phyloP scores from a whole-genome alignment of 1,140 invertebrate genomes.

The Eulimnadia texana region DNA sequence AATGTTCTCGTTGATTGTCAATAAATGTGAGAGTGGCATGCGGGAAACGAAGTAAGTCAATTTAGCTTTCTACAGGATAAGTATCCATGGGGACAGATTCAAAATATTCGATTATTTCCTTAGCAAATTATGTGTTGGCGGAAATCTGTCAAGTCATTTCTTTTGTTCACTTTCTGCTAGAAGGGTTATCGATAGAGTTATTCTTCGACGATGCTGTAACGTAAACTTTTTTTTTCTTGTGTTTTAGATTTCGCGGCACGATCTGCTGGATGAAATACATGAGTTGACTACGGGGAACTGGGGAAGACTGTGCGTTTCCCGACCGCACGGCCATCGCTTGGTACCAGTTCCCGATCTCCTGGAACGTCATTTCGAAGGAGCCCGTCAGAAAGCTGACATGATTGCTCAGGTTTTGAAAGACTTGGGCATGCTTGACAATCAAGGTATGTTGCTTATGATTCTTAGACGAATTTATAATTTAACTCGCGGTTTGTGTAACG shows the following conservation, averaged over 20 bases:
- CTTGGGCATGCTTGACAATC: conserved; percentile 44
- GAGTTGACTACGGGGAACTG: conserved; percentile 51
- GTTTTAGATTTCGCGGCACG: too few species aligned
- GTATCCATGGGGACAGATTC: too few species aligned
- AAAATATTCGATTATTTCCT: too few species aligned
- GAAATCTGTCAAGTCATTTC: too few species aligned
- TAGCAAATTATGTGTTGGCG: too few species aligned
- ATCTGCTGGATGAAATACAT: conserved; percentile 36
- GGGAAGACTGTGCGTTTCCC: conserved; percentile 51
- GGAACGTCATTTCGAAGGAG: conserved; percentile 42
- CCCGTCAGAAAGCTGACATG: conserved; percentile 53
- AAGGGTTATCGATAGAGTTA: background rate
- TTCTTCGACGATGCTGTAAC: background rate
- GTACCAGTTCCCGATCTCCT: conserved; percentile 41
- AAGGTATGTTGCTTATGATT: conserved; percentile 32
- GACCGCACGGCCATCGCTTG: conserved; percentile 45
- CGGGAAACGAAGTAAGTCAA: too few species aligned
- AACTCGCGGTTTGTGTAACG: background rate
- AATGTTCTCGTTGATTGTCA: too few species aligned
- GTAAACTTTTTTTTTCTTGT: too few species aligned
- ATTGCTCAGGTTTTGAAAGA: conserved; percentile 52
- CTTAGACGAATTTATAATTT: background rate
- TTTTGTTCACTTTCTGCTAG: background rate
- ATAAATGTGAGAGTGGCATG: too few species aligned
- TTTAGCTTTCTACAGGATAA: too few species aligned